A percentile compares a stretch with the other conserved stretches of the same genome.
Evolutionary conservation across 2,888 invertebrate genomes (phyloP).

Genomic region (Lasioglossum lativentre): DNA sequence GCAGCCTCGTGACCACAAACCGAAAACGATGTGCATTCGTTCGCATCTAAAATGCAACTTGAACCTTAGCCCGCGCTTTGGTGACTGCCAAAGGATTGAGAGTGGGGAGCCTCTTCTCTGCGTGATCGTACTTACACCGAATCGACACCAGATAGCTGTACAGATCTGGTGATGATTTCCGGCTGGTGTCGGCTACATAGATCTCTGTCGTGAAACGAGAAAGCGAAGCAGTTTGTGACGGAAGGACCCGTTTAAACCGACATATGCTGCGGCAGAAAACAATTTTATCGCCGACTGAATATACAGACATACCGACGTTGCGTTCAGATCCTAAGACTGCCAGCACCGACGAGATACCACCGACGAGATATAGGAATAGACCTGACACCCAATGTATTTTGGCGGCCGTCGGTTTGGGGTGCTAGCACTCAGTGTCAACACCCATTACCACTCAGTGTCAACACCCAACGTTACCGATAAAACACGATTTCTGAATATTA

Average conservation of each 20-base stretch:
- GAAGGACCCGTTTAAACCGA: background rate
- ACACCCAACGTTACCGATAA: no score
- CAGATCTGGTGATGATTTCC: background rate
- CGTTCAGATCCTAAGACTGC: no score
- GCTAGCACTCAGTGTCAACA: no score
- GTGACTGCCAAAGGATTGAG: constrained; percentile 61
- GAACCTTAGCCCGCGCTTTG: constrained; percentile 82
- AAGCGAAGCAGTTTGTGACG: rapidly evolving
- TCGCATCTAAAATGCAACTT: constrained; percentile 84
- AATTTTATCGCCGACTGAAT: background rate
- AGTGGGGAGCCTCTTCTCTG: constrained; percentile 54
- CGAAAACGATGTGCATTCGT: constrained; percentile 82
- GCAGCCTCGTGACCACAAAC: constrained; percentile 64
- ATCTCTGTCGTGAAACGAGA: background rate
- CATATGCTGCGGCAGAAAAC: background rate
- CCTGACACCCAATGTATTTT: no score
- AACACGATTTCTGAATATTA: no score
- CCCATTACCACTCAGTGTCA: no score
- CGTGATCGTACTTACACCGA: background rate
- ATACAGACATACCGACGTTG: background rate
- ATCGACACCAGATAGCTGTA: constrained; percentile 42
- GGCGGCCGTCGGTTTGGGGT: no score
- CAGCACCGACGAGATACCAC: no score
- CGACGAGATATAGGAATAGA: no score
- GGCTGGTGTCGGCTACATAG: background rate